Percentiles rank a stretch among this genome's conserved stretches.
Conservation (phyloP, 2,888 invertebrate genomes). For the Branchinecta sandiegonensis region DNA sequence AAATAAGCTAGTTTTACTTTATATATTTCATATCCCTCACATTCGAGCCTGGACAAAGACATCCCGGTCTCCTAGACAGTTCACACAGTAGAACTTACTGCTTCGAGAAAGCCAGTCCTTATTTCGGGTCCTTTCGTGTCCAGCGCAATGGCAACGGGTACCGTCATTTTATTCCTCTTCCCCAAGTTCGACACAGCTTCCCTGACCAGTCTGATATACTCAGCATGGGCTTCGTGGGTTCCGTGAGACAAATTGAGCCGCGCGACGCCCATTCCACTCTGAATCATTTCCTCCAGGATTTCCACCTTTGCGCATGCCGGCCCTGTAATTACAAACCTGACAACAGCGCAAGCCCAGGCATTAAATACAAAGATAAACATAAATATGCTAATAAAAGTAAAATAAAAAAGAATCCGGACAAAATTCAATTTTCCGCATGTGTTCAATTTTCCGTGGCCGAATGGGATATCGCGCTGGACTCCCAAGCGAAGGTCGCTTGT, state of each 20-base stretch:
- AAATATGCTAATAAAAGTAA: too few relatives aligned
- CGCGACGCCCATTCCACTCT: slow-evolving; percentile 92
- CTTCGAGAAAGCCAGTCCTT: slow-evolving; percentile 82
- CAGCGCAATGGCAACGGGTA: slow-evolving; percentile 81
- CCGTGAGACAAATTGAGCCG: slow-evolving; percentile 92
- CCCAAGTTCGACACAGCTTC: slow-evolving; percentile 65
- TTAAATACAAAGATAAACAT: too few relatives aligned
- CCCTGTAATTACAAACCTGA: slow-evolving; percentile 37
- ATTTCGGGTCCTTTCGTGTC: slow-evolving; percentile 99
- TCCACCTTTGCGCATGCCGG: slow-evolving; percentile 66
- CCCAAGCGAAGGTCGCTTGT: too few relatives aligned
- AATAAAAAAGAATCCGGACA: too few relatives aligned
- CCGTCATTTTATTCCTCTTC: slow-evolving; percentile 50
- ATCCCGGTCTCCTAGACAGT: too few relatives aligned
- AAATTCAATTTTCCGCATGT: too few relatives aligned
- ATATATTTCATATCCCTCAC: too few relatives aligned
- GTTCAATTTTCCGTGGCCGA: too few relatives aligned
- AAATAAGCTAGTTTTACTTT: too few relatives aligned
- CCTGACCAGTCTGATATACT: slow-evolving; percentile 76
- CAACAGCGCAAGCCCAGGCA: not conserved
- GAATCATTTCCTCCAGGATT: slow-evolving; percentile 82
- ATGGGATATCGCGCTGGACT: too few relatives aligned
- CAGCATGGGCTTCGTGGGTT: slow-evolving; percentile 82
- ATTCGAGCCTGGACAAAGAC: too few relatives aligned
- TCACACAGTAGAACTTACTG: slow-evolving; percentile 56